These are phyloP conservation scores for Labia minor DNA, from an alignment of 2,888 invertebrate species.

Conservation along the genomic window DNA sequence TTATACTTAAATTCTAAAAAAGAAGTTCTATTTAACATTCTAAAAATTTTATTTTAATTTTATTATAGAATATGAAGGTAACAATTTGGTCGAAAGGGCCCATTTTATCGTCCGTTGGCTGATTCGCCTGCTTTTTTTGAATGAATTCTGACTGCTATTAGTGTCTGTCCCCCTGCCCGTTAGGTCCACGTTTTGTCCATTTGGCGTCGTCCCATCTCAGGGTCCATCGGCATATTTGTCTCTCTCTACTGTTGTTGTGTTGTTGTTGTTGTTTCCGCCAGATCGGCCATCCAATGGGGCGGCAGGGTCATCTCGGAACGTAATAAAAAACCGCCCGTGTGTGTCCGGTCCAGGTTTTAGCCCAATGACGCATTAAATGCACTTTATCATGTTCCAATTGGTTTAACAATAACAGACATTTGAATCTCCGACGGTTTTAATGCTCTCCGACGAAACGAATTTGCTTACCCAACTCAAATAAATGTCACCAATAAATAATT, in stretches of 20 bases:
- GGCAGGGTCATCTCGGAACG: conserved; percentile 6
- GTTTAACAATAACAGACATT: neutral
- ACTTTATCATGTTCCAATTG: conserved; percentile 13
- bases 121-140: neutral
- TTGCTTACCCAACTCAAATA: neutral
- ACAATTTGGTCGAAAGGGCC: too few species aligned
- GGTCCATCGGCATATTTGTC: neutral
- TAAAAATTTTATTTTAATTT: too few species aligned
- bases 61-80: too few species aligned
- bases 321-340: conserved; percentile 7
- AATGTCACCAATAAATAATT: neutral
- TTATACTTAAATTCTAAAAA: too few species aligned
- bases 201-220: too few species aligned
- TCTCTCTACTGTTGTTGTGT: neutral
- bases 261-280: conserved; percentile 13
- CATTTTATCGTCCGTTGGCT: too few species aligned
- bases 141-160: neutral
- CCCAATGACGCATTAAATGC: conserved; percentile 13
- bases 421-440: neutral
- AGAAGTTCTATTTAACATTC: too few species aligned
- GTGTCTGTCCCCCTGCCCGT: neutral
- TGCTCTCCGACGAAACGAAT: neutral
- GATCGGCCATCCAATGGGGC: neutral
- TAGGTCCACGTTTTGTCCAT: too few species aligned
- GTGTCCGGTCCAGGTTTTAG: conserved; percentile 6